Base-by-base conservation (phyloP, 2,113 vertebrate genomes). In the Chloropsis cyanopogon region DNA sequence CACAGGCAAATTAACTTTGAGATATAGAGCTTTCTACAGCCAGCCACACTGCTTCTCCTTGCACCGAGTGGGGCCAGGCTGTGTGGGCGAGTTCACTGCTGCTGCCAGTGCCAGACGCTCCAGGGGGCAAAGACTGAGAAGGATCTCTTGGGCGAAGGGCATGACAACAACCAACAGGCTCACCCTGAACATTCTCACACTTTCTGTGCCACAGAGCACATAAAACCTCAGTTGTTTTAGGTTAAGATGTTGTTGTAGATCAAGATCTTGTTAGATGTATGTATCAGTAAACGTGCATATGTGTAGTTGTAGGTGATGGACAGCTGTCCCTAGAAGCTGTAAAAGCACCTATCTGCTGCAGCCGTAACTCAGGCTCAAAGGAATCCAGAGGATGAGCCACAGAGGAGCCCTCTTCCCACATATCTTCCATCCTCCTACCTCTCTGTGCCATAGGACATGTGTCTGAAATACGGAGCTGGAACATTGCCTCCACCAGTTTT, bases 31-130 rank as follows among this genome's bases (percentile, higher is more conserved):
- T 92, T 56, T 6, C 0, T 44, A 35, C 11, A 70, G 64, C 39
- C 8, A 4, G 19, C n/a, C 0, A 3, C 46, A 23, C 0, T 14
- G 18, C 57, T 90, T 41, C 29, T 82, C 3, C 49, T 65, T 3
- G 6, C 3, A 1, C 29, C 4, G 56, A 59, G 42, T 8, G 7
- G 0, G 0, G 11, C 60, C 0, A 1, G 60, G 66, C 79, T 80
- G 35, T 14, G 57, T 20, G 10, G 69, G 46, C 1, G 1, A 42
- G 33, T 54, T 92, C 66, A 4, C 31, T 25, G 79, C 54, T 86
- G 35, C 52, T 10, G 7, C 11, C 0, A 0, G 41, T 29, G 16
- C 82, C 53, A 9, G 70, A 41, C 0, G 0, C 53, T 47, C n/a
- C 4, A 2, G 24, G 59, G 54, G 21, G 8, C 66, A 42, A 46